A percentile compares a stretch with the other conserved stretches of the same genome.
phyloP scores from a whole-genome alignment of 1,140 invertebrate species.

The Meloidogyne floridensis region DNA sequence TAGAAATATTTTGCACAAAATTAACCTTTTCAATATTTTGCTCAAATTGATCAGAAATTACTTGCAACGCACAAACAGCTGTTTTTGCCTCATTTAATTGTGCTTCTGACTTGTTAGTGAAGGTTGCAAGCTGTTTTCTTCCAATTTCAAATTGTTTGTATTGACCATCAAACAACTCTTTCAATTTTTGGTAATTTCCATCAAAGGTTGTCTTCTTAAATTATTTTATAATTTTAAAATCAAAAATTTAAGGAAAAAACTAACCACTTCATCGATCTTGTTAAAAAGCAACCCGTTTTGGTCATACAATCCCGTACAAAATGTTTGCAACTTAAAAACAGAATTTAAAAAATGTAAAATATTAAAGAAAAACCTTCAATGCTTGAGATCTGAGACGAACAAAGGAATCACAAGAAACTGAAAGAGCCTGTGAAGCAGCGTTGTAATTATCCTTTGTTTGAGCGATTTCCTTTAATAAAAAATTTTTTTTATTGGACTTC shows the following conservation, averaged over 20 bases:
- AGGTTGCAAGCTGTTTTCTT: conserved; percentile 27
- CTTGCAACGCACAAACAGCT: too few species aligned
- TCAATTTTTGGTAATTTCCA: conserved; percentile 48
- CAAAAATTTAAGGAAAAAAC: too few species aligned
- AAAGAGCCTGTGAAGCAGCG: conserved; percentile 30
- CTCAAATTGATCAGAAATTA: neutral
- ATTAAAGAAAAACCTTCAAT: conserved; percentile 11
- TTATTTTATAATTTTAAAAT: too few species aligned
- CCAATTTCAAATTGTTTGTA: conserved; percentile 29
- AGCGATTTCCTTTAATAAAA: conserved; percentile 31
- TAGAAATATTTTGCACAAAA: too few species aligned
- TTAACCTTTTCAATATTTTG: neutral
- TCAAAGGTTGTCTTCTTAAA: conserved; percentile 13
- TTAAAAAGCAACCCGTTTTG: conserved; percentile 37
- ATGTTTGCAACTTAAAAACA: conserved; percentile 35
- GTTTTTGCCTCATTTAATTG: conserved; percentile 19
- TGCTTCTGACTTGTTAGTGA: neutral
- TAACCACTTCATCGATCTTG: conserved; percentile 30
- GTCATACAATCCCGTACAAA: conserved; percentile 30
- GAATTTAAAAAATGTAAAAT: neutral
- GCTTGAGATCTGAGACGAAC: conserved; percentile 38
- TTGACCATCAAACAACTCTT: conserved; percentile 39
- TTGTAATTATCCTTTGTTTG: conserved; percentile 30
- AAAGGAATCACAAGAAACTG: conserved; percentile 30
- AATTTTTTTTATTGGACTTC: conserved; percentile 3